Evolutionary conservation across 2,888 invertebrate genomes (phyloP).

Genomic region (Coenonympha arcania): DNA sequence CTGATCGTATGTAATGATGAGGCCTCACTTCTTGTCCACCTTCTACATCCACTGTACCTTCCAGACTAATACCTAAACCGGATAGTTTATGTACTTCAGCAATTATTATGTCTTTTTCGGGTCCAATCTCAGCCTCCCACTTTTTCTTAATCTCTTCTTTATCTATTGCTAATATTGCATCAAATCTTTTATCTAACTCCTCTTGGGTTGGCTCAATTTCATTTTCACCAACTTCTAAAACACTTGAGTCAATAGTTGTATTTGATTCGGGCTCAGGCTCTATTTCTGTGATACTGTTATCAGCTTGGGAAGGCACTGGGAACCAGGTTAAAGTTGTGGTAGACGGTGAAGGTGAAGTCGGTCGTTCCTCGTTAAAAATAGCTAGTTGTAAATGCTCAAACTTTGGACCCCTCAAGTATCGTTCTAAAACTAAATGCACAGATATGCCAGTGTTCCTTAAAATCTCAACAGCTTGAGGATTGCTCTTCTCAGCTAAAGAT

Average conservation of each 20-base stretch:
- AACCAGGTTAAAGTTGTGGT: constrained; percentile 89
- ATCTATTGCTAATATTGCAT: constrained; percentile 73
- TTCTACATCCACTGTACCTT: constrained; percentile 99
- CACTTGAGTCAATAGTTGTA: constrained; percentile 85
- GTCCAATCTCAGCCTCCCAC: constrained; percentile 86
- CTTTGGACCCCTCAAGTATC: constrained; percentile 94
- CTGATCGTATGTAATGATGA: constrained; percentile 98
- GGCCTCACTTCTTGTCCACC: constrained; percentile 96
- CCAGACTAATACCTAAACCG: constrained; percentile 96
- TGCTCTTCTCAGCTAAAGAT: constrained; percentile 91
- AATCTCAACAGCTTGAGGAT: constrained; percentile 97
- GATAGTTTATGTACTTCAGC: constrained; percentile 94
- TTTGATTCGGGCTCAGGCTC: constrained; percentile 87
- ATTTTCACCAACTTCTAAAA: constrained; percentile 72
- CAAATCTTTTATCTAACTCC: constrained; percentile 61
- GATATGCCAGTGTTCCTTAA: constrained; percentile 93
- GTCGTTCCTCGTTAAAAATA: constrained; percentile 77
- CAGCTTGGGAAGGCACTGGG: constrained; percentile 81
- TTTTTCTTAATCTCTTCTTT: constrained; percentile 81
- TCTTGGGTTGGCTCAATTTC: constrained; percentile 71
- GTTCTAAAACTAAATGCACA: constrained; percentile 90
- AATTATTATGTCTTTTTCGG: constrained; percentile 89
- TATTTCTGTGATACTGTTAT: constrained; percentile 75
- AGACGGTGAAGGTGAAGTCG: constrained; percentile 81
- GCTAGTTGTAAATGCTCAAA: constrained; percentile 93